Conservation (phyloP, 2,113 vertebrate species). For the Gasterosteus aculeatus region DNA sequence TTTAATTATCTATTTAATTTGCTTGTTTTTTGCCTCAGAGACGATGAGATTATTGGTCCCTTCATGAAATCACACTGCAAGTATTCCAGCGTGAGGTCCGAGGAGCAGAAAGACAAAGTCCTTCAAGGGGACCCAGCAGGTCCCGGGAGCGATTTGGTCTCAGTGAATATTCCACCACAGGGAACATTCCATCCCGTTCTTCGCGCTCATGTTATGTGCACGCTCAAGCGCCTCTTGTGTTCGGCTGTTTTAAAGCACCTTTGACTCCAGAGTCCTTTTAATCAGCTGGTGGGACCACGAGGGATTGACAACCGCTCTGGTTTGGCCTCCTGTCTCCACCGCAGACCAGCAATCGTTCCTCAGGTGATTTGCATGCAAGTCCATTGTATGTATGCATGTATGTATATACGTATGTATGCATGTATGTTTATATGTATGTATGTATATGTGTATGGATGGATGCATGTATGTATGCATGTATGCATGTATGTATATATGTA, state of each 20-base stretch:
- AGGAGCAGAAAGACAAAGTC: background rate
- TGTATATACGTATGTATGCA: background rate
- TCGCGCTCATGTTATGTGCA: background rate
- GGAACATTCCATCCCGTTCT: background rate
- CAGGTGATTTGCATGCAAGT: background rate
- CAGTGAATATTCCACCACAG: slow-evolving; percentile 11
- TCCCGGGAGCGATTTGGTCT: background rate
- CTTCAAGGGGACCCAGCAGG: slow-evolving; percentile 4
- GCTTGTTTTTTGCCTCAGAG: background rate
- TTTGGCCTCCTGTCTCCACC: background rate
- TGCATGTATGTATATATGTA: background rate
- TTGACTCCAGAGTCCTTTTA: background rate
- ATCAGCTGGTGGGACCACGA: background rate
- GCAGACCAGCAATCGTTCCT: background rate
- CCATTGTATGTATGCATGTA: background rate
- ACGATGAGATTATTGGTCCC: background rate
- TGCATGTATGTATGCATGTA: no score
- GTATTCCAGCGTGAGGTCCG: slow-evolving; percentile 7
- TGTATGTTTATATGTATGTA: no score
- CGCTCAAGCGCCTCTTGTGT: background rate
- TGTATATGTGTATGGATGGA: background rate
- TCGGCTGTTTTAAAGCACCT: background rate
- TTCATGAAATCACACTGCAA: background rate
- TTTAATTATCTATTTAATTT: no score
- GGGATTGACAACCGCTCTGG: background rate